phyloP scores from a whole-genome alignment of 2,113 vertebrate genomes.

The Cinclus mexicanus region DNA sequence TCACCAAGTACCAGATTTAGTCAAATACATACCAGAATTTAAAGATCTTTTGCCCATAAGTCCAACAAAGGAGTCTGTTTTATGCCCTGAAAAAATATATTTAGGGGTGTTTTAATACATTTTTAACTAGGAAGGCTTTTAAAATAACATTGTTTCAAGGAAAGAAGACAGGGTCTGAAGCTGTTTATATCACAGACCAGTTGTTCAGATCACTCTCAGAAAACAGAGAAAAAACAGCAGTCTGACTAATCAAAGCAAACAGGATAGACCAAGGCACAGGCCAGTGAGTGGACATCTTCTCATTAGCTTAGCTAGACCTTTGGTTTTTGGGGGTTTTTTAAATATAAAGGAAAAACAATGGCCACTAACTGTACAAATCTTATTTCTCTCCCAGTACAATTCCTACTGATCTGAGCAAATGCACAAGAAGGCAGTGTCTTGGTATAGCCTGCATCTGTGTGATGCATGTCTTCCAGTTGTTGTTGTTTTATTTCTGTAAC shows the following conservation, averaged over 20 bases:
- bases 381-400: background rate
- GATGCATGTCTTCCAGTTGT: background rate
- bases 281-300: background rate
- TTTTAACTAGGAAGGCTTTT: constrained; percentile 34
- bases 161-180: background rate
- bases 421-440: background rate
- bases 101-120: constrained; percentile 71
- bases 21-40: constrained; percentile 85
- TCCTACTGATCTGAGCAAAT: background rate
- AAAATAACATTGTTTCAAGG: background rate
- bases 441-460: background rate
- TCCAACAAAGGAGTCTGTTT: constrained; percentile 89
- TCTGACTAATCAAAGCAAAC: background rate
- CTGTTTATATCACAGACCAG: background rate
- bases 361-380: background rate
- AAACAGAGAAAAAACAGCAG: background rate
- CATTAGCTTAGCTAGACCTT: background rate
- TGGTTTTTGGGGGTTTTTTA: accelerated
- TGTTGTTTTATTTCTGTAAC: background rate
- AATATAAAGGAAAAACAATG: background rate
- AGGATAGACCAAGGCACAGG: constrained; percentile 2
- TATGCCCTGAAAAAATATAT: constrained; percentile 84
- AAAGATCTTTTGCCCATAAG: constrained; percentile 93
- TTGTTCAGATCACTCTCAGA: background rate
- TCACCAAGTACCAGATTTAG: background rate